Evolutionary conservation across 92 coral and sea anemone species (phyloP).

Genomic region (Bergia puertoricense): DNA sequence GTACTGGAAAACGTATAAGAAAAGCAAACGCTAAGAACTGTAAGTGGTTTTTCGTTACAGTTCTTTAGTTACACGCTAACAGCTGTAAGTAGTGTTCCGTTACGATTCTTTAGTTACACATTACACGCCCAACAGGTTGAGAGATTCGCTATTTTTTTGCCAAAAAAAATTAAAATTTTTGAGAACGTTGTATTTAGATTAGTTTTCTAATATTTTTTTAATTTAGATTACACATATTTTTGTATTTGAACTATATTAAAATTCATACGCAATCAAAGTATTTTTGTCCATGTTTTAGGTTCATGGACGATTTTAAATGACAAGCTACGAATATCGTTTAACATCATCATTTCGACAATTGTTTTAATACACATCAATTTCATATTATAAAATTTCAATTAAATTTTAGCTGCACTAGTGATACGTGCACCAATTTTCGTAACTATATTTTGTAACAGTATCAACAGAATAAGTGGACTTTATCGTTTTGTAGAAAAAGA

Average conservation of each 20-base stretch:
- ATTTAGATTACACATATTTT: constrained; percentile 13
- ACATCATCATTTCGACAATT: neutral
- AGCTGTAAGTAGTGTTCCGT: neutral
- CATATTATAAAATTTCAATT: constrained; percentile 15
- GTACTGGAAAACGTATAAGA: neutral
- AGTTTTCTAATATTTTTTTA: neutral
- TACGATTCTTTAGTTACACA: too few species aligned
- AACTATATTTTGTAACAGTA: constrained; percentile 15
- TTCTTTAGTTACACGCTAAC: neutral
- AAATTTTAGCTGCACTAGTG: constrained; percentile 26
- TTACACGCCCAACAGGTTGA: neutral
- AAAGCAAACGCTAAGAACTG: neutral
- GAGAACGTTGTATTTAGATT: neutral
- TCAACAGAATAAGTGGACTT: constrained; percentile 17
- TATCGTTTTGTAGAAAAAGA: constrained; percentile 25
- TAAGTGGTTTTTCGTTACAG: neutral
- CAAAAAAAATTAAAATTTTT: neutral
- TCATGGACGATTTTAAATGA: neutral
- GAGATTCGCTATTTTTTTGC: neutral
- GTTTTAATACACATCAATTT: constrained; percentile 25
- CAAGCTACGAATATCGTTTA: constrained; percentile 13
- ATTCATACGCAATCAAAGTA: constrained; percentile 32
- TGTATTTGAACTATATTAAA: neutral
- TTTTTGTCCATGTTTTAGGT: neutral
- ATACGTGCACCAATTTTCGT: constrained; percentile 24